Evolutionary conservation across 2,888 invertebrate genomes (phyloP), one percentile per base, ranked within the genome.

Genomic region (Drosophila rubida): DNA sequence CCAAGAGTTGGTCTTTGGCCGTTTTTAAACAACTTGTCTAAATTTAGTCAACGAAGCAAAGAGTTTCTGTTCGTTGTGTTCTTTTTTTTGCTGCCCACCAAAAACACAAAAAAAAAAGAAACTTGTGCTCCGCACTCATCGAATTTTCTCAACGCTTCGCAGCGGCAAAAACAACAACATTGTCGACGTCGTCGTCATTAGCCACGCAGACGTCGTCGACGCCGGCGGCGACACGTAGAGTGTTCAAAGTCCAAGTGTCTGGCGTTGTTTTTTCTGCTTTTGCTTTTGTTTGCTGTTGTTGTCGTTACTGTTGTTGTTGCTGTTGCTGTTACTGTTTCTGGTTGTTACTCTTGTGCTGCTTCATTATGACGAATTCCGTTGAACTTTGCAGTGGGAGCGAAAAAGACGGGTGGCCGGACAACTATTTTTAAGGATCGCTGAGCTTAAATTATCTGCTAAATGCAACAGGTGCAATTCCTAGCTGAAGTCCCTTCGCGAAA

Each of bases 161-260:
- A 41, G 23, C 16, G 39, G 14, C 46, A 51, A 32, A 35, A 35
- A 7, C 50, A 32, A 37, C 42, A 42, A 35, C 45, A 44, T 14
- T 41, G 45, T 23, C 35, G 46, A 54, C 64, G 61, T 35, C 66
- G 53, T 44, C 80, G 69, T 78, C 75, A 81, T 60, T 77, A 74
- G 58, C 69, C 54, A 60, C 69, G 65, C 61, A 54, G 46, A 62
- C 78, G 65, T 54, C 58, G 57, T 13, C 62, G 69, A 77, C 62
- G 75, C 59, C 46, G 39, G 14, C 71, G 42, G 51, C 70, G 69
- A 74, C 78, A 78, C 73, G 83, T 68, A 69, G 44, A 23, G 45
- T 46, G 86, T 67, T 63, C 80, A 80, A 85, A 80, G 80, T 80
- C 80, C 80, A 85, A 68, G 35, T 65, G 78, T 61, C 78, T 80